These are phyloP conservation scores for Aramus guarauna DNA, from an alignment of 2,113 vertebrate species.

Conservation along the genomic window DNA sequence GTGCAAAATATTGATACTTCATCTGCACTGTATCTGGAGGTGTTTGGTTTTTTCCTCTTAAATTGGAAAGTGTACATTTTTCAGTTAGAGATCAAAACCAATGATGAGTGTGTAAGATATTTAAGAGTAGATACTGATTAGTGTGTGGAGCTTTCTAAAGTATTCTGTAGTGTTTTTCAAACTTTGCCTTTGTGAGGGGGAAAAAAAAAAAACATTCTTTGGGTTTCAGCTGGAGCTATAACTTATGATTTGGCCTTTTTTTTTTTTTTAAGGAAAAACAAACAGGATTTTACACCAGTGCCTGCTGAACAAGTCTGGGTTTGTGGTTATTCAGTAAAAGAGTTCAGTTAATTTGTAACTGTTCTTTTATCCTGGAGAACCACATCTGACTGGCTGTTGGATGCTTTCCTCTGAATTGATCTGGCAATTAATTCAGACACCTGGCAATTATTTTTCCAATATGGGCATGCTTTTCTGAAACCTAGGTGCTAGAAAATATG, in stretches of 20 bases:
- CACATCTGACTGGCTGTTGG: background rate
- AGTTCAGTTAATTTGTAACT: background rate
- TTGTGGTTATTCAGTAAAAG: background rate
- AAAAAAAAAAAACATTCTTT: background rate
- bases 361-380: background rate
- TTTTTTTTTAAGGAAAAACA: background rate
- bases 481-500: background rate
- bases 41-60: background rate
- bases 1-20: background rate
- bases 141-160: background rate
- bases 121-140: background rate
- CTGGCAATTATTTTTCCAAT: background rate
- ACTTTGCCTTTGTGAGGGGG: background rate
- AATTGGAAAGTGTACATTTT: background rate
- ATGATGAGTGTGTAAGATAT: background rate
- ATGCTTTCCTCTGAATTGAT: background rate
- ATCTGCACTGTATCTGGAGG: background rate
- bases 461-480: background rate
- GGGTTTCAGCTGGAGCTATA: background rate
- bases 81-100: background rate
- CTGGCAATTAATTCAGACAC: background rate
- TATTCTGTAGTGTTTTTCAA: background rate
- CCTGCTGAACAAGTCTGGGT: background rate
- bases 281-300: background rate
- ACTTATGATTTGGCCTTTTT: background rate